Evolutionary conservation across 1,140 invertebrate genomes (phyloP).

Genomic region (Formica exsecta): DNA sequence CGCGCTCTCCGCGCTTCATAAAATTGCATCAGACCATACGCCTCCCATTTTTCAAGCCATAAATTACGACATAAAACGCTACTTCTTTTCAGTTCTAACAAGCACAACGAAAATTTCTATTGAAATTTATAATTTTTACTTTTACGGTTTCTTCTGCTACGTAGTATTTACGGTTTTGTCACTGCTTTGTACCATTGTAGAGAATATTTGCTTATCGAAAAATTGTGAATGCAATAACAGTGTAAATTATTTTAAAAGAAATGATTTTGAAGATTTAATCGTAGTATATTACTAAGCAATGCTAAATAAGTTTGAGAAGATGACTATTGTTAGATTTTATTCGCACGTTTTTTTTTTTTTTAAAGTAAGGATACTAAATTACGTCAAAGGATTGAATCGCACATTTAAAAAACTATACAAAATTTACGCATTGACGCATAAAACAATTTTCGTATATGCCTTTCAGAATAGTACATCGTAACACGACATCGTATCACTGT

Average conservation of each 20-base stretch:
- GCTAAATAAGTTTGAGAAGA: neutral
- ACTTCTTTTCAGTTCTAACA: conserved; percentile 23
- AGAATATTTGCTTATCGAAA: conserved; percentile 7
- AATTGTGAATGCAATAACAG: neutral
- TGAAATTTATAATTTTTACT: neutral
- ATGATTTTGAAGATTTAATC: neutral
- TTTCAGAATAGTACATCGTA: conserved; percentile 24
- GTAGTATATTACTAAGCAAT: conserved; percentile 23
- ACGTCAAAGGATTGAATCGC: neutral
- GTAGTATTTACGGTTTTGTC: conserved; percentile 5
- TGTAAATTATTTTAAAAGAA: conserved; percentile 15
- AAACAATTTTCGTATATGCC: conserved; percentile 23
- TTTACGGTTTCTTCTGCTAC: neutral
- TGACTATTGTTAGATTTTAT: neutral
- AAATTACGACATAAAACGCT: conserved; percentile 19
- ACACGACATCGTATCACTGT: conserved; percentile 23
- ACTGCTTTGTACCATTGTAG: conserved; percentile 16
- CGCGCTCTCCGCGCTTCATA: conserved; percentile 36
- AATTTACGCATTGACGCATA: neutral
- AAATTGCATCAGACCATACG: conserved; percentile 29
- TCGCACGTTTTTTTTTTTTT: neutral
- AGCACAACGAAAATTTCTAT: conserved; percentile 33
- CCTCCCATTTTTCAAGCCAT: conserved; percentile 20
- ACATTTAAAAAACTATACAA: conserved; percentile 1
- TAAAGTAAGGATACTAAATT: neutral